Evolutionary conservation across 2,888 invertebrate genomes (phyloP), one percentile per base, ranked within the genome.

Genomic region (Zygaena filipendulae): DNA sequence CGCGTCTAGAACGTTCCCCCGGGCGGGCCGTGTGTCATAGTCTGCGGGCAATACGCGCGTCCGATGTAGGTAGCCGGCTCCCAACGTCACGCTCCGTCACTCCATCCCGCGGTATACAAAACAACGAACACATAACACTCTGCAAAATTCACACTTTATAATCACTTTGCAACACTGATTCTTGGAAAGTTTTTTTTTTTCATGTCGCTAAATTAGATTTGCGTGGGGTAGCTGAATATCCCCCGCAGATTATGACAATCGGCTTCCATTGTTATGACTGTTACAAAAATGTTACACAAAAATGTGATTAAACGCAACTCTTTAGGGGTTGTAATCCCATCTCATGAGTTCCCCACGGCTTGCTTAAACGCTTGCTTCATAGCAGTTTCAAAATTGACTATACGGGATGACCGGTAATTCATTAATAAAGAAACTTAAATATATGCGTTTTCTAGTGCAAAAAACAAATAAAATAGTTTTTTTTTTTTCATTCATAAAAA

Each of bases 161-260:
- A 33, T 21, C 14, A 27, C 16, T 21, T 10, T 21, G 7, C 7
- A 29, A 21, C 18, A 22, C 30, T 27, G 13, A 11, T n/a, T n/a
- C n/a, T n/a, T n/a, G n/a, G n/a, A n/a, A n/a, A 16, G 19, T 25
- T 25, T 30, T 24, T 32, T 21, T 11, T 33, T 21, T 23, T 34
- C 28, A 25, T 16, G 20, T 30, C 18, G 26, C 29, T 11, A 11
- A 11, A 28, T 16, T 28, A 24, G 26, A 14, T 23, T 36, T 32
- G 32, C 38, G 38, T 24, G 39, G 36, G 42, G 38, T 32, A 40
- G 45, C 38, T 32, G 37, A 43, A 32, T 39, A 49, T 45, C 52
- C 52, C 66, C 67, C 69, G 64, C 72, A 71, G 70, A 59, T 53
- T 59, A 67, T 70, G 72, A 71, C 70, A 62, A 52, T 51, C 62